phyloP scores from a whole-genome alignment of 2,113 vertebrate species.

The Lepus europaeus region DNA sequence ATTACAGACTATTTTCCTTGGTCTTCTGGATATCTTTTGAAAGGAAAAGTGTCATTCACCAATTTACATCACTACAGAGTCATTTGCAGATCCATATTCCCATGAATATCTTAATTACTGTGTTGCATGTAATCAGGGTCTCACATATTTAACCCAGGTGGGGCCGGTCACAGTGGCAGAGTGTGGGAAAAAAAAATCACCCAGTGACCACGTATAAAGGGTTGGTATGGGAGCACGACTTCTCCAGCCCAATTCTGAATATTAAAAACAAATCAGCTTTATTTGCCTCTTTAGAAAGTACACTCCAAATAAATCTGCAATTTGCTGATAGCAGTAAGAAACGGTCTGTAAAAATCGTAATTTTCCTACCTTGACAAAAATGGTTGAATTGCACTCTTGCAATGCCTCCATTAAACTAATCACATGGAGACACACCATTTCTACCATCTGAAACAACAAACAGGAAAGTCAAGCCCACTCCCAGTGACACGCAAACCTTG shows the following conservation, averaged over 20 bases:
- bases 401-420: slow-evolving; percentile 99
- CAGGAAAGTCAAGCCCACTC: slow-evolving; percentile 64
- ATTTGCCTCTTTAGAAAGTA: slow-evolving; percentile 22
- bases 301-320: slow-evolving; percentile 28
- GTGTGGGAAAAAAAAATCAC: not conserved
- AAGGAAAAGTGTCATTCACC: not conserved
- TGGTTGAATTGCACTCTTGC: slow-evolving; percentile 99
- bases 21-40: slow-evolving; percentile 24
- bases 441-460: slow-evolving; percentile 93
- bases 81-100: not conserved
- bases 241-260: not conserved
- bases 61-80: not conserved
- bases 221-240: not conserved
- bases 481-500: not conserved
- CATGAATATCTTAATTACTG: not conserved
- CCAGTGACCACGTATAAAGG: not conserved
- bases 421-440: slow-evolving; percentile 99
- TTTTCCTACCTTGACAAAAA: slow-evolving; percentile 97
- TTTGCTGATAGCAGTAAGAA: slow-evolving; percentile 46
- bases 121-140: not conserved
- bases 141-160: not conserved
- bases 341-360: slow-evolving; percentile 23
- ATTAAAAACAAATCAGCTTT: slow-evolving; percentile 9
- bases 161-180: not conserved
- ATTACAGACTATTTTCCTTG: not conserved